Conservation (phyloP, 2,797 vertebrate genomes). For the Otolemur crassicaudatus region DNA sequence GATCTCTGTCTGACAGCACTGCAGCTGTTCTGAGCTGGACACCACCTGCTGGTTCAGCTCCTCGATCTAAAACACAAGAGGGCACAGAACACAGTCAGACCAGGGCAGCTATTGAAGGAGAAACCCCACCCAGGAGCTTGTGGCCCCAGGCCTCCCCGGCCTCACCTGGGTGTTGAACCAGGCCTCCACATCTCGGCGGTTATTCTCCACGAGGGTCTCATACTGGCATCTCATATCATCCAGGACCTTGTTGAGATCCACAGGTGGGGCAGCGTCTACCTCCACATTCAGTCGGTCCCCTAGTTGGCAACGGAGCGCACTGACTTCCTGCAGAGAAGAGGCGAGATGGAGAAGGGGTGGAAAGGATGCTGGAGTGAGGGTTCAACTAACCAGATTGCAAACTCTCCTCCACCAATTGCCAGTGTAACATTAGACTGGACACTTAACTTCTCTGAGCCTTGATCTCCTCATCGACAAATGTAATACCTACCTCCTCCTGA, state of each 20-base stretch:
- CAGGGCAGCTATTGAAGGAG: neutral
- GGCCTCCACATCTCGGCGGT: conserved; percentile 83
- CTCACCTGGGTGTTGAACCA: conserved; percentile 85
- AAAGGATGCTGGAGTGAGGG: neutral
- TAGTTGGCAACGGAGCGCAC: conserved; percentile 76
- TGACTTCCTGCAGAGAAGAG: conserved; percentile 80
- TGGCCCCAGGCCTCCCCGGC: neutral
- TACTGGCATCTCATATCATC: conserved; percentile 86
- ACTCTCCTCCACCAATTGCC: neutral
- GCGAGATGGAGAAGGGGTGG: neutral
- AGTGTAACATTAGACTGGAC: neutral
- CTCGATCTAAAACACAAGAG: conserved; percentile 40
- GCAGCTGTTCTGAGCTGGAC: conserved; percentile 83
- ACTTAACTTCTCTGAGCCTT: neutral
- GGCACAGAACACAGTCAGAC: neutral
- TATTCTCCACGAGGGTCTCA: conserved; percentile 85
- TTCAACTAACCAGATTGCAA: neutral
- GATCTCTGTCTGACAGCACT: conserved; percentile 79
- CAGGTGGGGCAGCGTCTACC: conserved; percentile 84
- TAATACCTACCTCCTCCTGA: neutral
- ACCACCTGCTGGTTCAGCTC: conserved; percentile 78
- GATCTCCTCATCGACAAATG: neutral
- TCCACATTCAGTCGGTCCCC: conserved; percentile 86
- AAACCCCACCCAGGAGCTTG: neutral
- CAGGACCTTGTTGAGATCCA: conserved; percentile 84